These are phyloP conservation scores for Symphodus melops DNA, from an alignment of 2,113 vertebrate species.

Conservation along the genomic window DNA sequence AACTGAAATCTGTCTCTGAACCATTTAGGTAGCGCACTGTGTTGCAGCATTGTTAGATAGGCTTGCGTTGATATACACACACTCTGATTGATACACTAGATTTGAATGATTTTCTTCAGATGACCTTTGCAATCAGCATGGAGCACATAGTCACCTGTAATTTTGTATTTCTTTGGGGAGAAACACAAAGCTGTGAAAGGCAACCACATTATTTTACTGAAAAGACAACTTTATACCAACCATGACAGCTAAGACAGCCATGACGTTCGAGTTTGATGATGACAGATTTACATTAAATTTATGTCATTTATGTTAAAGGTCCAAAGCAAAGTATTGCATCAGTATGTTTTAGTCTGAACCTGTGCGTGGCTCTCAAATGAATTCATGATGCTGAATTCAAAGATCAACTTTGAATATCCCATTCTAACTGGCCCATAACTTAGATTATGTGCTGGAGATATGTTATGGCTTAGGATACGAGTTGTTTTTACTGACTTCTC, in stretches of 20 bases:
- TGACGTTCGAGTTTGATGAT: too few relatives aligned
- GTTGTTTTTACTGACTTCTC: background rate
- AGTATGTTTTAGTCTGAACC: background rate
- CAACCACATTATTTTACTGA: background rate
- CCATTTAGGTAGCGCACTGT: slow-evolving; percentile 27
- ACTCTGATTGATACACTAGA: slow-evolving; percentile 30
- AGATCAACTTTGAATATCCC: background rate
- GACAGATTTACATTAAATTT: too few relatives aligned
- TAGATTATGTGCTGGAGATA: background rate
- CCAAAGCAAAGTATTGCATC: too few relatives aligned
- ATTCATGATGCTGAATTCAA: too few relatives aligned
- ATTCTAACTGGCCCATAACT: too few relatives aligned
- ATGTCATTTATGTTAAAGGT: too few relatives aligned
- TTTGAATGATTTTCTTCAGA: background rate
- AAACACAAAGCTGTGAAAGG: background rate
- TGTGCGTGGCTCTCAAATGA: background rate
- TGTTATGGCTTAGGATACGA: background rate
- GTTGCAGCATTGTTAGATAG: slow-evolving; percentile 36
- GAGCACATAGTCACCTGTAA: background rate
- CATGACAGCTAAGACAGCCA: background rate
- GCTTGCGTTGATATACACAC: slow-evolving; percentile 54
- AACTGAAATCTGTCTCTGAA: slow-evolving; percentile 9
- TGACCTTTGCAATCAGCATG: background rate
- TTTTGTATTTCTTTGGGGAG: background rate
- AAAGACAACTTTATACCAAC: background rate